These are phyloP conservation scores for Galerucella nymphaeae DNA, from an alignment of 2,888 invertebrate genomes.

Conservation along the genomic window DNA sequence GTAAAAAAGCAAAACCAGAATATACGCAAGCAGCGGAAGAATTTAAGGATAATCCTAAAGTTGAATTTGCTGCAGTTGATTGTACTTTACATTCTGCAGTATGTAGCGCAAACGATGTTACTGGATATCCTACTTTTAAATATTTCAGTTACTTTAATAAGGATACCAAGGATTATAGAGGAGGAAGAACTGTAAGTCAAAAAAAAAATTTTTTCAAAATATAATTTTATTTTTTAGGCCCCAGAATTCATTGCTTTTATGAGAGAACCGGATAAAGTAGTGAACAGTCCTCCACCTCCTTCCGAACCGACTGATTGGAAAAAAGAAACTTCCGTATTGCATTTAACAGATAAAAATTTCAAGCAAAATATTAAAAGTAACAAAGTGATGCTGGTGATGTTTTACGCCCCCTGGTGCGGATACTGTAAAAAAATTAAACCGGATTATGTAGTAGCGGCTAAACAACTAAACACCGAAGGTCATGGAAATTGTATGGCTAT, in stretches of 20 bases:
- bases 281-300: slow-evolving; percentile 52
- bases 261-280: slow-evolving; percentile 65
- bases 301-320: slow-evolving; percentile 62
- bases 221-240: slow-evolving; percentile 65
- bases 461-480: slow-evolving; percentile 64
- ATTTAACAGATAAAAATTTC: slow-evolving; percentile 72
- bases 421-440: slow-evolving; percentile 79
- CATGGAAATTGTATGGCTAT: slow-evolving; percentile 66
- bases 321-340: slow-evolving; percentile 64
- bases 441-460: slow-evolving; percentile 71
- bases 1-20: slow-evolving; percentile 88
- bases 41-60: slow-evolving; percentile 81
- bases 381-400: slow-evolving; percentile 78
- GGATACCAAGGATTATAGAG: slow-evolving; percentile 74
- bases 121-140: slow-evolving; percentile 87
- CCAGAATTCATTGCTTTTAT: slow-evolving; percentile 76
- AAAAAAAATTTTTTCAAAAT: too few species aligned
- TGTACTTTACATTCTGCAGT: slow-evolving; percentile 74
- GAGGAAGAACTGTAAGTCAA: slow-evolving; percentile 65
- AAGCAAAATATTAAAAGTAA: slow-evolving; percentile 69
- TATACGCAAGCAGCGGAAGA: slow-evolving; percentile 79
- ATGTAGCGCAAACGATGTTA: slow-evolving; percentile 78
- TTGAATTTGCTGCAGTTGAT: slow-evolving; percentile 86
- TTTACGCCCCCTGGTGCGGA: slow-evolving; percentile 82
- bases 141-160: slow-evolving; percentile 87